Percentiles rank a stretch among this genome's conserved stretches.
Conservation (phyloP, 2,113 vertebrate genomes). For the Illadopsis cleaveri region DNA sequence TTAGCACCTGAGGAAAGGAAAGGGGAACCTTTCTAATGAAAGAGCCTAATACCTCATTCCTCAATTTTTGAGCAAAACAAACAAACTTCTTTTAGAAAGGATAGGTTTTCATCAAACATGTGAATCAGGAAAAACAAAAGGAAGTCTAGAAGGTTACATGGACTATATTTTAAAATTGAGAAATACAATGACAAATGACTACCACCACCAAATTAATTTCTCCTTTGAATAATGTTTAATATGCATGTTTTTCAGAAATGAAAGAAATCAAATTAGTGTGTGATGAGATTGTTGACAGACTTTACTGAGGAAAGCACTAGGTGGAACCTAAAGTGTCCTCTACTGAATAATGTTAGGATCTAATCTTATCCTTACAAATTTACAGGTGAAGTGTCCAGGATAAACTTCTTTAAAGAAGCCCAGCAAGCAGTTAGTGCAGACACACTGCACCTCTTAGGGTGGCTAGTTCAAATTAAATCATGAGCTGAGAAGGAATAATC, state of each 20-base stretch:
- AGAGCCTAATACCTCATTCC: not conserved
- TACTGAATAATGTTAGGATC: slow-evolving; percentile 42
- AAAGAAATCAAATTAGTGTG: slow-evolving; percentile 5
- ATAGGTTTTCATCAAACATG: not conserved
- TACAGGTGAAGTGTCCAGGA: slow-evolving; percentile 58
- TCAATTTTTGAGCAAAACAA: not conserved
- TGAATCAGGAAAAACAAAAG: not conserved
- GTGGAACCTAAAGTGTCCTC: not conserved
- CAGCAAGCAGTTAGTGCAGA: slow-evolving; percentile 29
- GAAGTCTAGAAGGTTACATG: not conserved
- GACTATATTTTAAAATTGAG: not conserved
- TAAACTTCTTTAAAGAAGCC: slow-evolving; percentile 58
- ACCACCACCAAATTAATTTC: not conserved
- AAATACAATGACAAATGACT: not conserved
- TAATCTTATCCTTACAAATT: slow-evolving; percentile 65
- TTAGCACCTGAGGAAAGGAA: not conserved
- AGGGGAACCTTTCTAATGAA: not conserved
- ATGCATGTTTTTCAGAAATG: not conserved
- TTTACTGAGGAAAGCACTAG: not conserved
- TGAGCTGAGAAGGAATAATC: slow-evolving; percentile 75
- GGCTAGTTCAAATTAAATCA: slow-evolving; percentile 72
- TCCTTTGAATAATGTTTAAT: not conserved
- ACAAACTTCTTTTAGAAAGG: not conserved
- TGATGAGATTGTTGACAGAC: slow-evolving; percentile 25
- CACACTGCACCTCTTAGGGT: slow-evolving; percentile 51